Conservation (phyloP, 2,888 invertebrate species). For the Cephalotes varians region DNA sequence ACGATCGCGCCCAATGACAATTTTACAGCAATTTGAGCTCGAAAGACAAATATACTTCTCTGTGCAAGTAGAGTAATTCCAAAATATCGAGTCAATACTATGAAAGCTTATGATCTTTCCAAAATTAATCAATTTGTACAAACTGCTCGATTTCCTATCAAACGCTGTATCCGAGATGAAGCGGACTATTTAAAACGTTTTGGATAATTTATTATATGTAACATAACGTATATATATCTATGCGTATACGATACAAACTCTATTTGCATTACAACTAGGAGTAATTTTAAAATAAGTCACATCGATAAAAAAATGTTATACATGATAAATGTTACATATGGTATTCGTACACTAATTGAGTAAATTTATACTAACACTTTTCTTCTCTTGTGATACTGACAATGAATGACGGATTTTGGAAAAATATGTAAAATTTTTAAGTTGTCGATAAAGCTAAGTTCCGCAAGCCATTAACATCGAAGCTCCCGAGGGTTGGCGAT, state of each 20-base stretch:
- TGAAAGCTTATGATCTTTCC: conserved; percentile 48
- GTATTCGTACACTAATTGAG: no score
- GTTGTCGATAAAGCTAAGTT: not conserved
- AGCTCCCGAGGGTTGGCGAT: not conserved
- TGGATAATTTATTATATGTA: conserved; percentile 35
- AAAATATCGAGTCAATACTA: conserved; percentile 60
- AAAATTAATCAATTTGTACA: conserved; percentile 58
- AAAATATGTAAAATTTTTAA: not conserved
- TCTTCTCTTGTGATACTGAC: not conserved
- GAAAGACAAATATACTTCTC: conserved; percentile 30
- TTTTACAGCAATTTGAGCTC: conserved; percentile 58
- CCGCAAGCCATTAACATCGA: not conserved
- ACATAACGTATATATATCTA: not conserved
- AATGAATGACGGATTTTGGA: not conserved
- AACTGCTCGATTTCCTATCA: conserved; percentile 31
- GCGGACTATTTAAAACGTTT: conserved; percentile 15
- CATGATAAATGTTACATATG: not conserved
- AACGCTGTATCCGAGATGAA: conserved; percentile 15
- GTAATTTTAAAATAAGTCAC: not conserved
- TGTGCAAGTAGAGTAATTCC: conserved; percentile 22
- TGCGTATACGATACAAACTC: not conserved
- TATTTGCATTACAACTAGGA: not conserved
- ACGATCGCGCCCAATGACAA: conserved; percentile 48
- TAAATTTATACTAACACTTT: not conserved
- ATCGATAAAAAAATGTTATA: not conserved